phyloP scores from a whole-genome alignment of 2,888 invertebrate genomes.

The Mythimna pallens region DNA sequence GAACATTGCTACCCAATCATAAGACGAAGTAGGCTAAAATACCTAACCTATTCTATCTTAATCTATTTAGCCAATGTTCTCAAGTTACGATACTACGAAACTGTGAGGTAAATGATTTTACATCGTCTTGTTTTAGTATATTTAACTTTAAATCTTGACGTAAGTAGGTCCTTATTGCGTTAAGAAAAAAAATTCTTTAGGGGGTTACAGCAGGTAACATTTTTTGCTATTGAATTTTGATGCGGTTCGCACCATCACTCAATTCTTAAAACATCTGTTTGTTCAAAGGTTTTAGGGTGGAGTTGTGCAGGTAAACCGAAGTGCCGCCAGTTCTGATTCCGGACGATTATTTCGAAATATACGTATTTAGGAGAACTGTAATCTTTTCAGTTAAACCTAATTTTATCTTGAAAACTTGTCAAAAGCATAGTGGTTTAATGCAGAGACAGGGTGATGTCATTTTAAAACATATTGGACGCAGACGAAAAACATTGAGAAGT shows the following conservation, averaged over 20 bases:
- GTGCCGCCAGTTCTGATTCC: neutral
- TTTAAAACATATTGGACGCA: too few species aligned
- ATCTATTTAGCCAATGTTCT: neutral
- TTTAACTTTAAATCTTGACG: conserved; percentile 5
- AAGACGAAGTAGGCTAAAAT: neutral
- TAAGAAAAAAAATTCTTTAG: neutral
- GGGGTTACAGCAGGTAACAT: conserved; percentile 3
- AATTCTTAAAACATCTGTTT: neutral
- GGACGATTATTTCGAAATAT: too few species aligned
- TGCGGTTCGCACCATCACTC: neutral
- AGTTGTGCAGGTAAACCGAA: neutral
- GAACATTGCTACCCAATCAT: neutral
- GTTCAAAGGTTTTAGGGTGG: neutral
- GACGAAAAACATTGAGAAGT: too few species aligned
- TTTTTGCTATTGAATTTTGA: neutral
- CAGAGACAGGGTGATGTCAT: too few species aligned
- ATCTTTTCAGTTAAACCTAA: too few species aligned
- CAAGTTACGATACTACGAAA: neutral
- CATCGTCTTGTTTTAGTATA: conserved; percentile 7
- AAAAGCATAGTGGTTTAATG: too few species aligned
- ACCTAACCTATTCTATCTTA: neutral
- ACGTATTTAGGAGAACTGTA: too few species aligned
- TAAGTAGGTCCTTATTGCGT: neutral
- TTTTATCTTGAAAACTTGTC: too few species aligned
- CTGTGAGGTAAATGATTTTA: neutral